Percentiles rank a stretch among this genome's conserved stretches.
phyloP scores from a whole-genome alignment of 2,113 vertebrate genomes.

The Electrona antarctica region DNA sequence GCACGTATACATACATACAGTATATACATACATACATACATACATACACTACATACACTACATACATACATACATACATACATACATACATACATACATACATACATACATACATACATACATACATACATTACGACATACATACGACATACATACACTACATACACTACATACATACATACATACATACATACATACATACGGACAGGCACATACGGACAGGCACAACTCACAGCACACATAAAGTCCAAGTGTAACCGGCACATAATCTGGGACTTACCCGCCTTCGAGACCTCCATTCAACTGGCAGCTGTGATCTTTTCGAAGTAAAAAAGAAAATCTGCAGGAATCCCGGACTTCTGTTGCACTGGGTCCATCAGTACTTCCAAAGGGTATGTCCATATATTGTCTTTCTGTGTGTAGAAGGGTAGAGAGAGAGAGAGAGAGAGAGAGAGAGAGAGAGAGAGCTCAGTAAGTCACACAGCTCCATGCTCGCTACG shows the following conservation, averaged over 20 bases:
- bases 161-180: slow-evolving; percentile 24
- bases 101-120: slow-evolving; percentile 18
- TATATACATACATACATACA: slow-evolving; percentile 43
- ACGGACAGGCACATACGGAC: not conserved
- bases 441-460: not conserved
- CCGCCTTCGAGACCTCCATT: slow-evolving; percentile 46
- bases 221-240: slow-evolving; percentile 2
- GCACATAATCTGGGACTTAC: slow-evolving; percentile 58
- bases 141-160: no score
- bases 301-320: slow-evolving; percentile 18
- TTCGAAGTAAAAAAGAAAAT: slow-evolving; percentile 22
- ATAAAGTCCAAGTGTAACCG: slow-evolving; percentile 4
- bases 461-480: slow-evolving; percentile 62
- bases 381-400: slow-evolving; percentile 47
- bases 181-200: slow-evolving; percentile 45
- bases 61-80: slow-evolving; percentile 18
- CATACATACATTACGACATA: slow-evolving; percentile 47
- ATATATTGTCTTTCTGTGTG: slow-evolving; percentile 68
- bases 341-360: slow-evolving; percentile 26
- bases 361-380: slow-evolving; percentile 40
- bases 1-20: slow-evolving; percentile 16
- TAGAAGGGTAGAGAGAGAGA: slow-evolving; percentile 63
- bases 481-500: slow-evolving; percentile 71
- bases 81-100: slow-evolving; percentile 44
- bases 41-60: no score